Base-by-base conservation (phyloP, 2,113 vertebrate genomes). In the Amphiprion ocellaris region DNA sequence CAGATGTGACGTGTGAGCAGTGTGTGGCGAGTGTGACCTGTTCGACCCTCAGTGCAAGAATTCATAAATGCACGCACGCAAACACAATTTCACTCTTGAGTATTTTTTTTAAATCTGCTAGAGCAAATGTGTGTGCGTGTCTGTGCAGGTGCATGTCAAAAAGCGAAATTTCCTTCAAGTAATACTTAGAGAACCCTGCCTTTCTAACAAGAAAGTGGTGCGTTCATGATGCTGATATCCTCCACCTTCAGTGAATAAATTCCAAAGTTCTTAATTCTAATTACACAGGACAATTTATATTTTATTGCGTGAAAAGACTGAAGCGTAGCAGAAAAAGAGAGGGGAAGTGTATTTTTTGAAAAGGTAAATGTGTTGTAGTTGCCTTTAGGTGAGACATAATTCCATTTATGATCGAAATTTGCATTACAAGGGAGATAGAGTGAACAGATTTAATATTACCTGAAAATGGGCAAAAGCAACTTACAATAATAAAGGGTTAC, bases 391-490 rank as follows among this genome's bases (percentile, higher is more conserved):
- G 71, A 66, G 23, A 68, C 55, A 66, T 75, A 66, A 84, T 83
- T 87, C 77, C 52, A 87, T 79, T 83, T 89, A 71, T 44, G 73
- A 90, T 91, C 77, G 73, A 41, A 91, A 84, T 84, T 81, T 79
- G 77, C 80, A 87, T 88, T 84, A 74, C 54, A 76, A 76, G 76
- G 76, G 71, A 65, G 87, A 93, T 92, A 77, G 83, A 84, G 74
- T 4, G 74, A 74, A 69, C 17, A 79, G 71, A 89, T 94, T 76
- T 58, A 82, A 90, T 81, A 79, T 66, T 68, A 91, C 75, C 82
- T 89, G 82, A 52, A 86, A 87, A 84, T 64, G 77, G 77, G 79
- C 65, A 61, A 77, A 47, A 72, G 66, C 30, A 47, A 63, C 64
- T 64, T 52, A 10, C 15, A 87, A 84, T 79, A 67, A 70, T 65